Percentiles rank a stretch among this genome's conserved stretches.
Conservation (phyloP, 2,113 vertebrate species). For the Myiozetetes cayanensis region DNA sequence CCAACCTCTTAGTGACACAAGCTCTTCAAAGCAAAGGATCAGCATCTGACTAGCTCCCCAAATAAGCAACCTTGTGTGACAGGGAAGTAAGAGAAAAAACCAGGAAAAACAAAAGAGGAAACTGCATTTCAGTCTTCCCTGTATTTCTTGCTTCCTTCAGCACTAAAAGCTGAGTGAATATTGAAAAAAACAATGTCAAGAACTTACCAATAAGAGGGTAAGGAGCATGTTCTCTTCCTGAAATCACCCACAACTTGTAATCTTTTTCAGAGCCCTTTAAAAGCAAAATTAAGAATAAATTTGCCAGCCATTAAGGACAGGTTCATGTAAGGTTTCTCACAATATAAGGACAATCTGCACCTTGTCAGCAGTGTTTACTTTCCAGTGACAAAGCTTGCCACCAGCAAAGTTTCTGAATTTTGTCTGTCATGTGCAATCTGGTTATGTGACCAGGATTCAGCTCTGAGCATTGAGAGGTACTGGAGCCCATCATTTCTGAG, state of each 20-base stretch:
- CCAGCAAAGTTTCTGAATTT: neutral
- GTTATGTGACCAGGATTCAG: neutral
- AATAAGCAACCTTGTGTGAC: neutral
- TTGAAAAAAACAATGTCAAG: neutral
- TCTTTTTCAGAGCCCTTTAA: slow-evolving; percentile 87
- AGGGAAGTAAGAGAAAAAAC: slow-evolving; percentile 29
- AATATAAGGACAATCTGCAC: neutral
- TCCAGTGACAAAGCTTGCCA: neutral
- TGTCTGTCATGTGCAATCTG: neutral
- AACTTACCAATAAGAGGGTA: slow-evolving; percentile 95
- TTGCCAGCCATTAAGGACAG: neutral
- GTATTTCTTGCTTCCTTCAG: neutral
- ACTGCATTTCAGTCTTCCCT: neutral
- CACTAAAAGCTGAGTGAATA: neutral
- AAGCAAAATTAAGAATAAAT: slow-evolving; percentile 31
- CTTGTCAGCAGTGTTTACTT: neutral
- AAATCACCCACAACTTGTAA: slow-evolving; percentile 93
- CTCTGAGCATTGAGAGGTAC: neutral
- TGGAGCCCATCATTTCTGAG: neutral
- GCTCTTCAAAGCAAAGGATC: neutral
- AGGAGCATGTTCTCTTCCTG: slow-evolving; percentile 90
- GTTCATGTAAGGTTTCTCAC: neutral
- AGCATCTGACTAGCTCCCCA: neutral
- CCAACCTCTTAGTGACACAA: neutral
- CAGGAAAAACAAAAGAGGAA: neutral